A percentile compares a stretch with the other conserved stretches of the same genome.
These are phyloP conservation scores for Sebastes kiyomatsui DNA, from an alignment of 2,797 vertebrate genomes.

Conservation along the genomic window DNA sequence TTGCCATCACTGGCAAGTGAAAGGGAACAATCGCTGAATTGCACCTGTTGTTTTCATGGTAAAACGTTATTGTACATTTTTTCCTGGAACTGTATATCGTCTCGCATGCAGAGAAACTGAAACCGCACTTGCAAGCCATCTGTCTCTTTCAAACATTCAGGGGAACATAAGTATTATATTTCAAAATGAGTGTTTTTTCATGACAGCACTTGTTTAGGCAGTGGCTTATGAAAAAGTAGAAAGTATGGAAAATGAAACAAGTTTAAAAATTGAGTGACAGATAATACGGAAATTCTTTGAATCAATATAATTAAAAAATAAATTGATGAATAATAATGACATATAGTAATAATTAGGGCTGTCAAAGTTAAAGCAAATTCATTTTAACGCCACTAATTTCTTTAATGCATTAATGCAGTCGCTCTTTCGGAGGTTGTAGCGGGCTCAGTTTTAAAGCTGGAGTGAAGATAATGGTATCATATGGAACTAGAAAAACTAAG, in stretches of 20 bases:
- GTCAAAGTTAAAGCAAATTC: no score
- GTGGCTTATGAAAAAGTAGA: not conserved
- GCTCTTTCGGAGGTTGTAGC: no score
- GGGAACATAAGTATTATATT: not conserved
- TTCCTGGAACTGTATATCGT: constrained; percentile 11
- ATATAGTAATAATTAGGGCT: no score
- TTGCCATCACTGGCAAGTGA: constrained; percentile 49
- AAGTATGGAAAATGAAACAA: not conserved
- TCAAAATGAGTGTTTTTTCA: not conserved
- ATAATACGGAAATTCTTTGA: not conserved
- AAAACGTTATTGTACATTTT: constrained; percentile 21
- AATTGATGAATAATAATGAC: not conserved
- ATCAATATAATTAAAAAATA: not conserved
- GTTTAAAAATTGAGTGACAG: not conserved
- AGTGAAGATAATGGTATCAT: no score
- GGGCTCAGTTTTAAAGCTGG: no score
- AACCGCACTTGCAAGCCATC: constrained; percentile 12
- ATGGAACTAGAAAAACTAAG: no score
- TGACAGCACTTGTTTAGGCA: not conserved
- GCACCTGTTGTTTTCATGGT: constrained; percentile 61
- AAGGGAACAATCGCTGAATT: constrained; percentile 37
- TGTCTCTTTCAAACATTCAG: not conserved
- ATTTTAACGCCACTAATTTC: no score
- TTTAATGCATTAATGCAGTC: no score
- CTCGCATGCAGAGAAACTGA: constrained; percentile 5